Evolutionary conservation across 2,113 vertebrate genomes (phyloP).

Genomic region (Telmatochromis sp.): DNA sequence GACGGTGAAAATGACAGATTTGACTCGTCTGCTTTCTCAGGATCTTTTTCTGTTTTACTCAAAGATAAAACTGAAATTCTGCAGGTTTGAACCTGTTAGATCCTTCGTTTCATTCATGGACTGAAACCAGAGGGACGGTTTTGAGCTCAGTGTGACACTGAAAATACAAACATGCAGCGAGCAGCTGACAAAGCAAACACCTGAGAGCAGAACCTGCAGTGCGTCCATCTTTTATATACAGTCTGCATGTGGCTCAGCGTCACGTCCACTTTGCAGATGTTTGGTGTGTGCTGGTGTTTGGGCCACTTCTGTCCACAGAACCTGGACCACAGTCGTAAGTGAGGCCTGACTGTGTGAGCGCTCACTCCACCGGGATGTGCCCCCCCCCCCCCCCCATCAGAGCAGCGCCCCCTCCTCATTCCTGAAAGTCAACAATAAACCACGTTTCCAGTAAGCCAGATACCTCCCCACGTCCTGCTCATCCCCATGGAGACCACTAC

Average conservation of each 20-base stretch:
- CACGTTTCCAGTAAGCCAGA: constrained; percentile 73
- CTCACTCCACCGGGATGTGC: background rate
- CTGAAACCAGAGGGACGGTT: fast-evolving
- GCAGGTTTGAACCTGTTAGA: background rate
- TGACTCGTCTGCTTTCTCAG: background rate
- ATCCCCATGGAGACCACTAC: constrained; percentile 66
- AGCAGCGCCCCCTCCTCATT: constrained; percentile 30
- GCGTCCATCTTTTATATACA: background rate
- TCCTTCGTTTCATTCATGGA: background rate
- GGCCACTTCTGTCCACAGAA: background rate
- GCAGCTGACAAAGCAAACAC: background rate
- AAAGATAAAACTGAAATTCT: background rate
- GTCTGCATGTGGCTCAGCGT: background rate
- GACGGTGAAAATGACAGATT: background rate
- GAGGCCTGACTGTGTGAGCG: background rate
- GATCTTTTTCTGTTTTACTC: background rate
- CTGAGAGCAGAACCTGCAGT: background rate
- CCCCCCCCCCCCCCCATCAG: background rate
- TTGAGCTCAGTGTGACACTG: background rate
- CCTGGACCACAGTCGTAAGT: fast-evolving
- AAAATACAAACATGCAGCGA: background rate
- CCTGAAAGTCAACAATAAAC: constrained; percentile 74
- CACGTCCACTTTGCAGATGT: background rate
- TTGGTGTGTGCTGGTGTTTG: background rate
- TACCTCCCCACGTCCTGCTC: constrained; percentile 57